A percentile compares a stretch with the other conserved stretches of the same genome.
Evolutionary conservation across 1,140 invertebrate genomes (phyloP).

Genomic region (Penaeus chinensis): DNA sequence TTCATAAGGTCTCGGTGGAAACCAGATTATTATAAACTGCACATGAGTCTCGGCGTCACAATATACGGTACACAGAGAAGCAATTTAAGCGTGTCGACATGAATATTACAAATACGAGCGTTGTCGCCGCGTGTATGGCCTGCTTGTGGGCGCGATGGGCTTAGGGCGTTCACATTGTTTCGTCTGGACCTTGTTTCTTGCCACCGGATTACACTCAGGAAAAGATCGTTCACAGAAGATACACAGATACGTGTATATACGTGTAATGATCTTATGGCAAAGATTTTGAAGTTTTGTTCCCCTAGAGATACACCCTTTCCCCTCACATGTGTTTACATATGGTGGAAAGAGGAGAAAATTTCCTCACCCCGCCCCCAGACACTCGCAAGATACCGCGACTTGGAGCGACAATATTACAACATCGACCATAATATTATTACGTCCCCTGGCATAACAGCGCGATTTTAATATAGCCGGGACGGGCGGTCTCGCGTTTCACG

Average conservation of each 20-base stretch:
- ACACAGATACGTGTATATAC: no score
- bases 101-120: constrained; percentile 54
- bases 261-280: no score
- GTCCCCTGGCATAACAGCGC: constrained; percentile 13
- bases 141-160: background rate
- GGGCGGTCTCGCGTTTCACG: background rate
- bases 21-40: constrained; percentile 47
- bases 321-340: no score
- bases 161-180: no score
- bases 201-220: no score
- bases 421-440: background rate
- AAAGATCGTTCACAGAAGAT: no score
- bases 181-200: no score
- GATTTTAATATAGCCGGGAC: constrained; percentile 16
- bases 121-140: constrained; percentile 22
- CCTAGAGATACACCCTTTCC: no score
- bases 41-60: constrained; percentile 40
- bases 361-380: no score
- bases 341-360: background rate
- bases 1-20: constrained; percentile 9
- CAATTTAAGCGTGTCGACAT: constrained; percentile 49
- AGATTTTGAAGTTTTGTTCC: no score
- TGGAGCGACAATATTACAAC: background rate
- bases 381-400: no score
- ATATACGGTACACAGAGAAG: background rate